Evolutionary conservation across 2,113 vertebrate species (phyloP), one percentile per base, ranked within the genome.

Genomic region (Phyllostomus discolor): DNA sequence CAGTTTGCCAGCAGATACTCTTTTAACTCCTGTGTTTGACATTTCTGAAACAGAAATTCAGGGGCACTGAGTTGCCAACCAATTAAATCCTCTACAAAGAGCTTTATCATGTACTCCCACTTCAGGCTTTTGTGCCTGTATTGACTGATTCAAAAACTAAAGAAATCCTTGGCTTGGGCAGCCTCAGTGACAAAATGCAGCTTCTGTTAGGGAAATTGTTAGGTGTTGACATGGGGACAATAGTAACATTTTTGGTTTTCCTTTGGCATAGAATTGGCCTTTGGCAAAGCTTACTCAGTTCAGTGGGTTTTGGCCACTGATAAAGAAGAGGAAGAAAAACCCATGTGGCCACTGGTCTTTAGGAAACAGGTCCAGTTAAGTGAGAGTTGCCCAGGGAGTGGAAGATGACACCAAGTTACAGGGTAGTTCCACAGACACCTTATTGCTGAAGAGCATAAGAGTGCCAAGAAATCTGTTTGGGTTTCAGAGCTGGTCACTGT

Each of bases 1-100:
- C 98, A 98, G 26, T 98, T 98, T 98, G 98, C 98, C 98, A 98
- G 97, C 97, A 97, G 97, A 92, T 98, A 97, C 95, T 96, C 94
- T 95, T 97, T 98, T 98, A 98, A 98, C 97, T 97, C 96, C 97
- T 98, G 94, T 98, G 19, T 97, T 98, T 98, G 98, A 97, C 95
- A 78, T 97, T 79, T 92, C 98, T 98, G 97, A 98, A 97, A 97
- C 97, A 97, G 95, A 98, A 98, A 98, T 97, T 97, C 92, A 64
- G 95, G 97, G 95, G 97, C 97, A 98, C 90, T 97, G 98, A 98
- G 96, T 97, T 98, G 97, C 97, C 96, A 97, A 93, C 97, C 96
- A 97, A 93, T 97, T 98, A 98, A 98, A 91, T 95, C 96, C 97
- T 97, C 95, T 95, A 93, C 78, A 94, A 97, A 97, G 94, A 26